Conservation (phyloP, 1,140 invertebrate genomes). For the Caerostris extrusa region DNA sequence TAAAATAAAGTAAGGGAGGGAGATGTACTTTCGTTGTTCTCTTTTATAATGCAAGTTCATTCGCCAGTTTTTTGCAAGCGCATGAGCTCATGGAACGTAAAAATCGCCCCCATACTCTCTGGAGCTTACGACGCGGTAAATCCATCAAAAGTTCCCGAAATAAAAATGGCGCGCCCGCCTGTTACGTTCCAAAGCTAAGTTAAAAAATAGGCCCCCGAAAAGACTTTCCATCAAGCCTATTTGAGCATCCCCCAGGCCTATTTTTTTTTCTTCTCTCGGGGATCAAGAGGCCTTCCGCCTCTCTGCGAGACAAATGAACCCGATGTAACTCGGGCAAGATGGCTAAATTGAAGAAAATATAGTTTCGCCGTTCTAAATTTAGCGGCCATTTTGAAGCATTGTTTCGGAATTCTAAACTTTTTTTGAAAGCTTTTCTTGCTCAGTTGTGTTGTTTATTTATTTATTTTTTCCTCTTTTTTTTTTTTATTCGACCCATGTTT, state of each 20-base stretch:
- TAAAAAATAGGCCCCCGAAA: constrained; percentile 31
- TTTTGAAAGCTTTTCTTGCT: no score
- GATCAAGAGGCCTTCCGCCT: no score
- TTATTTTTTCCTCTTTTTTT: no score
- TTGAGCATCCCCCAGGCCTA: neutral
- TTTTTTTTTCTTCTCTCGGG: no score
- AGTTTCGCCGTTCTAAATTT: neutral
- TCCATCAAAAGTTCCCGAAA: neutral
- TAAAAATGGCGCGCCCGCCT: neutral
- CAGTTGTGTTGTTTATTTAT: no score
- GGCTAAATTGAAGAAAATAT: neutral
- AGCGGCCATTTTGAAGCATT: neutral
- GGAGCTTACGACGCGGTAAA: constrained; percentile 20
- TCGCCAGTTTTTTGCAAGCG: neutral
- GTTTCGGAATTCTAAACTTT: neutral
- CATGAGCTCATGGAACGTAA: constrained; percentile 4
- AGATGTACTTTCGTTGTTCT: neutral
- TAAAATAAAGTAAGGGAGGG: neutral
- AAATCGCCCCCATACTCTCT: neutral
- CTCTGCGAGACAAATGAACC: constrained; percentile 4
- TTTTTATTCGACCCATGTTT: no score
- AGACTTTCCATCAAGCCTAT: neutral
- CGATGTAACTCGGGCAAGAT: no score
- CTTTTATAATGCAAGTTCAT: neutral
- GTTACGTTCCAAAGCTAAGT: constrained; percentile 23